Evolutionary conservation across 2,797 vertebrate genomes (phyloP).

Genomic region (Sebastes glaucus): DNA sequence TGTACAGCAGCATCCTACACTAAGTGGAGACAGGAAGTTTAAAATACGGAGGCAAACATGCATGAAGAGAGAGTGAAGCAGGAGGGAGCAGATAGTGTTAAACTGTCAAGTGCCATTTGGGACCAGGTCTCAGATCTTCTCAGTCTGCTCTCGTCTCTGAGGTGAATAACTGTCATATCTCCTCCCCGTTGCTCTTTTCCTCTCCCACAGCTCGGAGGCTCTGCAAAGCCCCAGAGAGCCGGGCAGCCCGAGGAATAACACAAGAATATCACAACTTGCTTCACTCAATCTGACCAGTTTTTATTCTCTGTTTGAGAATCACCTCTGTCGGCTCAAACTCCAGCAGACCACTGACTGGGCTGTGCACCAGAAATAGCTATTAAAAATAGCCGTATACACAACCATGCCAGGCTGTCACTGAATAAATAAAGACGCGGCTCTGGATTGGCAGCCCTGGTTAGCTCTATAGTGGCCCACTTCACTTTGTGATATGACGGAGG

Average conservation of each 20-base stretch:
- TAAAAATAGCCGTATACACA: slow-evolving; percentile 54
- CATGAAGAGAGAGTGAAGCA: slow-evolving; percentile 6
- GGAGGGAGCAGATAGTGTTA: slow-evolving; percentile 28
- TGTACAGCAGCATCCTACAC: neutral
- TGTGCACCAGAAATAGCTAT: slow-evolving; percentile 41
- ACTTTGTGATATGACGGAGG: neutral
- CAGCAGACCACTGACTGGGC: slow-evolving; percentile 53
- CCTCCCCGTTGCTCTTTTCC: slow-evolving; percentile 47
- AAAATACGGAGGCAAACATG: neutral
- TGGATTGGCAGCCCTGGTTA: slow-evolving; percentile 30
- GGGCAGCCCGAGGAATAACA: slow-evolving; percentile 57
- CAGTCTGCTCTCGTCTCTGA: slow-evolving; percentile 53
- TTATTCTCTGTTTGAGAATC: slow-evolving; percentile 52
- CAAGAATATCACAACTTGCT: slow-evolving; percentile 54
- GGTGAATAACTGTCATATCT: slow-evolving; percentile 64
- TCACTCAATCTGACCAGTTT: slow-evolving; percentile 51
- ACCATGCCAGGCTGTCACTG: slow-evolving; percentile 35
- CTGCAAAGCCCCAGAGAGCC: slow-evolving; percentile 55
- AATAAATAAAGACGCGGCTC: slow-evolving; percentile 55
- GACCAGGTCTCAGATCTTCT: slow-evolving; percentile 62
- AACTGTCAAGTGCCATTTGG: slow-evolving; percentile 61
- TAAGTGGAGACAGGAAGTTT: neutral
- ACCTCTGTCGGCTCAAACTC: slow-evolving; percentile 45
- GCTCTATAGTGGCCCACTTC: slow-evolving; percentile 36
- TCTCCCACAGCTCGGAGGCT: slow-evolving; percentile 57